Conservation (phyloP, 2,888 invertebrate genomes). For the Antheraea yamamai region DNA sequence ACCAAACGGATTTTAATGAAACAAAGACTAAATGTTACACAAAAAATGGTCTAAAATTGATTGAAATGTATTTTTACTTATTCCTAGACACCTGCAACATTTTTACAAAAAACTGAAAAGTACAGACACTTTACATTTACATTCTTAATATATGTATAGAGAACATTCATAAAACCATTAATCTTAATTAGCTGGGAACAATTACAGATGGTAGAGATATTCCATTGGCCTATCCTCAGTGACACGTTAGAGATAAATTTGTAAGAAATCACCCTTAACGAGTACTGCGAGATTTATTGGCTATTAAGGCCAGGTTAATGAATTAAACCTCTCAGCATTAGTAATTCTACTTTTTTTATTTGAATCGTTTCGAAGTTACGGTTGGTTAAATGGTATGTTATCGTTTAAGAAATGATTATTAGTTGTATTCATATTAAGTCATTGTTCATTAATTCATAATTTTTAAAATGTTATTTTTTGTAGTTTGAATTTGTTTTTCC, state of each 20-base stretch:
- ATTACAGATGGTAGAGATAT: not conserved
- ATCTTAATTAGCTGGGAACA: constrained; percentile 3
- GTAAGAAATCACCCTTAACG: constrained; percentile 53
- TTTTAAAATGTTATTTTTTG: too few species aligned
- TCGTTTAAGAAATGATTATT: not conserved
- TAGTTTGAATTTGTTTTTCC: too few species aligned
- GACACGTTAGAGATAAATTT: constrained; percentile 50
- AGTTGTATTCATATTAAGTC: too few species aligned
- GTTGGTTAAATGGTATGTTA: constrained; percentile 11
- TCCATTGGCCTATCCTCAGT: not conserved
- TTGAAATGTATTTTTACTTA: too few species aligned
- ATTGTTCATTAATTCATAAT: too few species aligned
- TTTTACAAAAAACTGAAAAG: too few species aligned
- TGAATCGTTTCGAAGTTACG: constrained; percentile 31
- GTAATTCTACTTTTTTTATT: constrained; percentile 47
- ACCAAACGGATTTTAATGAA: too few species aligned
- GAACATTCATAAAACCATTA: not conserved
- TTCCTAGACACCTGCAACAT: too few species aligned
- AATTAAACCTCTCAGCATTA: constrained; percentile 62
- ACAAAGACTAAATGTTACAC: too few species aligned
- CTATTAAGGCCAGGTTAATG: constrained; percentile 61
- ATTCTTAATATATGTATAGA: too few species aligned
- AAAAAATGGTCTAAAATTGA: too few species aligned
- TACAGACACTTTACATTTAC: too few species aligned
- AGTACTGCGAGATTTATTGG: constrained; percentile 57